Evolutionary conservation across 1,140 invertebrate genomes (phyloP), one percentile per base, ranked within the genome.

Genomic region (Drosophila truncata): DNA sequence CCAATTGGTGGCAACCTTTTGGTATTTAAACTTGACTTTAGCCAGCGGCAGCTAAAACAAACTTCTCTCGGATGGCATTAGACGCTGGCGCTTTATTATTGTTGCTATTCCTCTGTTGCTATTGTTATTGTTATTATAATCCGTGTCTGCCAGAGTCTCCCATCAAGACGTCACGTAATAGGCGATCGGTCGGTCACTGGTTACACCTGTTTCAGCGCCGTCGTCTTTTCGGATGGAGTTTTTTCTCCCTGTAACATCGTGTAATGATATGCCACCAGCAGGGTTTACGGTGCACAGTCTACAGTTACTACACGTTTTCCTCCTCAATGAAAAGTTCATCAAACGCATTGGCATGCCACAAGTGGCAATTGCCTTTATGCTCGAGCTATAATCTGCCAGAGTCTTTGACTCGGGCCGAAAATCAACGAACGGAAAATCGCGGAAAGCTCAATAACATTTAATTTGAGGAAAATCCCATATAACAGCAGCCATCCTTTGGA

Each of bases 241-340:
- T 73, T 66, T 67, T 39, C 25, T 42, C 57, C 33, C 23, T 58
- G 63, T 66, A 52, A 79, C 65, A 75, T 76, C 62, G 54, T 87
- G 80, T 88, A 87, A 87, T 87, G 73, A 87, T 88, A 87, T 90
- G 84, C 84, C 80, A 83, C 64, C 80, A 88, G 59, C 82, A 71
- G 61, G 65, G 74, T 59, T 58, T 71, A 66, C 65, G 55, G 78
- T 42, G 1, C 10, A 11, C 39, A 20, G 49, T 52, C 29, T 52
- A 31, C 29, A 5, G 52, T 55, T 37, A 37, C 52, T 82, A 70
- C 67, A 79, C 67, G 79, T 66, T 82, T 85, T 55, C 79, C 74
- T 50, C 50, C 20, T 60, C n/a, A 69, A 49, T 59, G 63, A 63
- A 86, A 82, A 87, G 82, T 86, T 86, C 82, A 86, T 87, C 82